These are phyloP conservation scores for Cylindroiulus punctatus DNA, from an alignment of 2,888 invertebrate genomes.

Conservation along the genomic window DNA sequence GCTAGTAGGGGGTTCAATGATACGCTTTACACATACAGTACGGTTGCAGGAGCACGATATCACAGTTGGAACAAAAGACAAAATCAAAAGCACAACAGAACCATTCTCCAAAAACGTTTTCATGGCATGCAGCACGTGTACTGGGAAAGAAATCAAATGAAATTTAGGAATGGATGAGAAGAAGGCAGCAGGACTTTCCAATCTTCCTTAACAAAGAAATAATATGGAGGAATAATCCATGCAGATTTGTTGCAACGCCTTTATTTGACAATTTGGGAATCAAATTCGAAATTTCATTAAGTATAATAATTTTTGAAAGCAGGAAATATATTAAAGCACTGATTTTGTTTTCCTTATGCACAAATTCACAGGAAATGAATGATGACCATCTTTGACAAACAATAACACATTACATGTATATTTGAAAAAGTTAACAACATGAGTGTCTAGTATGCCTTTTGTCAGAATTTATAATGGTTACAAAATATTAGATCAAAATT, in stretches of 20 bases:
- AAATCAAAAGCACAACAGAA: slow-evolving; percentile 39
- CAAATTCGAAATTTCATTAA: background rate
- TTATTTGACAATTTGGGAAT: background rate
- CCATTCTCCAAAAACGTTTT: slow-evolving; percentile 33
- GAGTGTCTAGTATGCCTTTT: too few relatives aligned
- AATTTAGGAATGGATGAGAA: slow-evolving; percentile 23
- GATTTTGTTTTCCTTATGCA: background rate
- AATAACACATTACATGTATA: too few relatives aligned
- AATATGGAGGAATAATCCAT: background rate
- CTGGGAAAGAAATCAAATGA: background rate
- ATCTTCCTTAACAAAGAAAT: too few relatives aligned
- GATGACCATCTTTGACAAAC: background rate
- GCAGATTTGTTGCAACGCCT: slow-evolving; percentile 1
- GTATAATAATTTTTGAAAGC: background rate
- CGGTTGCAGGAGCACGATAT: slow-evolving; percentile 34
- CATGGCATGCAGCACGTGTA: background rate
- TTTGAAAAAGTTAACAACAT: too few relatives aligned
- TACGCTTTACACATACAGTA: slow-evolving; percentile 32
- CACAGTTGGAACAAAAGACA: slow-evolving; percentile 42
- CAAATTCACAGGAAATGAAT: background rate
- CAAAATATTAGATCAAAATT: background rate
- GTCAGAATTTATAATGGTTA: too few relatives aligned
- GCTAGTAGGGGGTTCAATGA: slow-evolving; percentile 31
- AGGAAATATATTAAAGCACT: background rate
- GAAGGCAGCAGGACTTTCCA: background rate